Base-by-base conservation (phyloP, 30 jellyfish, hydroid and myxozoan species). In the Mastigias papua region DNA sequence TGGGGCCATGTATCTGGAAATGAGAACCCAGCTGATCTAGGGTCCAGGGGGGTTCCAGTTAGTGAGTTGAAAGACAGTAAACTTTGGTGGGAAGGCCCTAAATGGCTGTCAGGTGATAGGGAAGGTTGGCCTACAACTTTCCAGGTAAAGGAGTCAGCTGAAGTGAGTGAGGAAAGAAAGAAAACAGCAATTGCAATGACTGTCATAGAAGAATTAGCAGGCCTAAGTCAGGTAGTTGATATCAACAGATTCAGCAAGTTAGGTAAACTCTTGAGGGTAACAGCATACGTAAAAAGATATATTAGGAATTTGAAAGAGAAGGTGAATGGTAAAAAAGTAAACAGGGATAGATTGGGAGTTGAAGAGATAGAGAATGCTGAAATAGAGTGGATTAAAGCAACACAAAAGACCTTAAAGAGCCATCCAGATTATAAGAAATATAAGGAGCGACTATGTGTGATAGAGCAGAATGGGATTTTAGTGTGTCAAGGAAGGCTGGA, bases 71-170 rank as follows among this genome's bases (percentile, higher is more conserved):
- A 63, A 15, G 42, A 86, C 46, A 86, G 90, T 84, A 77, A 46
- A 60, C 83, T 86, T 19, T 86, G 95, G 95, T 86, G 95, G 91
- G 84, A 86, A 73, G 95, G 95, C 23, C 67, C 67, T 11, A 11
- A 11, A 10, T 54, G 67, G 67, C 67, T 54, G 17, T 11, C 23
- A 11, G 54, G 54, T 42, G 54, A 42, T 42, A 42, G 54, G 54
- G 89, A 48, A 19, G 20, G 54, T 27, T 73, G 92, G 95, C 90
- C 95, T 19, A 86, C 49, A 20, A 69, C 23, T 20, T 70, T 69
- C 16, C 86, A 15, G 23, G 66, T 34, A 23, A 84, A 69, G 20
- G 86, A 67, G 34, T 31, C 92, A 22, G 32, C 13, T 42, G 86
- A 66, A 37, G 86, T 46, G 63, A 67, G 20, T 11, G 67, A 54